These are phyloP conservation scores for Psilanteris sp. DNA, from an alignment of 1,140 invertebrate species.

Conservation along the genomic window DNA sequence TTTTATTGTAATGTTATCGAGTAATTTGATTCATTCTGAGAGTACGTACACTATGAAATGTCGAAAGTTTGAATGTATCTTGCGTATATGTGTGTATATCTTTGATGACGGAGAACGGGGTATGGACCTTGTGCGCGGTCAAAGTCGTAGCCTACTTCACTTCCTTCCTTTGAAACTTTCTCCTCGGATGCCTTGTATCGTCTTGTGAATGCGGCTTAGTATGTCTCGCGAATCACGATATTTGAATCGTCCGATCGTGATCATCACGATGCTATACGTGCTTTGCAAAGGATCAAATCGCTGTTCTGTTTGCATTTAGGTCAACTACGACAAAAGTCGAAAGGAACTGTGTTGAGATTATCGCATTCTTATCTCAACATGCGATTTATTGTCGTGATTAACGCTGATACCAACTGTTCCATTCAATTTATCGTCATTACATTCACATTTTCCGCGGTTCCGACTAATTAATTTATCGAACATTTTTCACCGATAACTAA, in stretches of 20 bases:
- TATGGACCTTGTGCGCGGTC: slow-evolving; percentile 79
- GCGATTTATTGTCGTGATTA: slow-evolving; percentile 53
- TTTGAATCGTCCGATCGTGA: slow-evolving; percentile 58
- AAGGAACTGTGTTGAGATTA: slow-evolving; percentile 56
- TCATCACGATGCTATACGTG: slow-evolving; percentile 57
- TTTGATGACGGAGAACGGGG: slow-evolving; percentile 57
- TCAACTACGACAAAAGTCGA: slow-evolving; percentile 62
- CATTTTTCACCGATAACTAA: too few species aligned
- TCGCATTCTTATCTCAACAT: slow-evolving; percentile 56
- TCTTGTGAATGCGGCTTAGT: slow-evolving; percentile 62
- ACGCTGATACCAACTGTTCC: slow-evolving; percentile 17
- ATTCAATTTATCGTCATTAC: slow-evolving; percentile 43
- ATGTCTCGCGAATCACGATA: slow-evolving; percentile 62
- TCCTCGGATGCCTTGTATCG: slow-evolving; percentile 70
- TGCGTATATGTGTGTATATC: slow-evolving; percentile 13
- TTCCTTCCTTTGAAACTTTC: slow-evolving; percentile 77
- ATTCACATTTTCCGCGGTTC: slow-evolving; percentile 25
- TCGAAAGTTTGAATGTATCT: not conserved
- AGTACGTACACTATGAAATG: slow-evolving; percentile 14
- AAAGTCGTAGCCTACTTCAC: slow-evolving; percentile 80
- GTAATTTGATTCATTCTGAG: slow-evolving; percentile 39
- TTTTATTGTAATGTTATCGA: slow-evolving; percentile 38
- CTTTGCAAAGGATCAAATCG: slow-evolving; percentile 53
- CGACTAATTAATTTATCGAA: slow-evolving; percentile 20
- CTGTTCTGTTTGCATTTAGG: slow-evolving; percentile 61